Conservation (phyloP, 2,113 vertebrate species). For the Alligator mississippiensis region DNA sequence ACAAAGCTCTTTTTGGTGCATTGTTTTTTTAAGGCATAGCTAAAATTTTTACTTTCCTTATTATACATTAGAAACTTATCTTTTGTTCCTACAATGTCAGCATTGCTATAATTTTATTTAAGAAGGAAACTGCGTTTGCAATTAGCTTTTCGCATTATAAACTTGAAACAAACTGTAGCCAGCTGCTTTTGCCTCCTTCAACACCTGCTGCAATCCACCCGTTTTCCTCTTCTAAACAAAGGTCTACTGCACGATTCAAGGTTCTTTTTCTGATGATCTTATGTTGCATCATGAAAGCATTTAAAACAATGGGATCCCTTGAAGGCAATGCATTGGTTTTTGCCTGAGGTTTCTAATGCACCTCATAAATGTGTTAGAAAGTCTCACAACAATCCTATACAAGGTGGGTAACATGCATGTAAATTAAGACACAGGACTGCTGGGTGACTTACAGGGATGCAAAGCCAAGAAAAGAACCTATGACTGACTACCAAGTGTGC, state of each 20-base stretch:
- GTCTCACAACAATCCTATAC: not conserved
- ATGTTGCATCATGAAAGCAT: constrained; percentile 4
- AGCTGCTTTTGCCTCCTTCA: not conserved
- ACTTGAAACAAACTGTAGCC: not conserved
- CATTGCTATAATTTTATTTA: not conserved
- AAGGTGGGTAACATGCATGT: accelerated
- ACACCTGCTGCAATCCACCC: not conserved
- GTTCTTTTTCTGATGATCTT: not conserved
- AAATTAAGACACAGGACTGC: not conserved
- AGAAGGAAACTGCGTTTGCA: not conserved
- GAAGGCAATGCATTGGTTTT: not conserved
- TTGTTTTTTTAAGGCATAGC: not conserved
- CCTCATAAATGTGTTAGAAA: not conserved
- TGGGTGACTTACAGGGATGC: not conserved
- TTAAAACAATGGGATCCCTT: not conserved
- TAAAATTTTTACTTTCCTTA: not conserved
- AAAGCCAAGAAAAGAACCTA: not conserved
- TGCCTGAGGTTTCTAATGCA: not conserved
- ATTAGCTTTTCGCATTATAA: not conserved
- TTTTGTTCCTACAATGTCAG: not conserved
- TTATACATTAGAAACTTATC: not conserved
- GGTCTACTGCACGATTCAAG: not conserved
- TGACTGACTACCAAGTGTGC: not conserved
- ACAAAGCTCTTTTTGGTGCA: not conserved
- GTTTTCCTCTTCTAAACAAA: constrained; percentile 3